Percentiles rank a stretch among this genome's conserved stretches.
Evolutionary conservation across 1,140 invertebrate species (phyloP).

Genomic region (Tribolium castaneum): DNA sequence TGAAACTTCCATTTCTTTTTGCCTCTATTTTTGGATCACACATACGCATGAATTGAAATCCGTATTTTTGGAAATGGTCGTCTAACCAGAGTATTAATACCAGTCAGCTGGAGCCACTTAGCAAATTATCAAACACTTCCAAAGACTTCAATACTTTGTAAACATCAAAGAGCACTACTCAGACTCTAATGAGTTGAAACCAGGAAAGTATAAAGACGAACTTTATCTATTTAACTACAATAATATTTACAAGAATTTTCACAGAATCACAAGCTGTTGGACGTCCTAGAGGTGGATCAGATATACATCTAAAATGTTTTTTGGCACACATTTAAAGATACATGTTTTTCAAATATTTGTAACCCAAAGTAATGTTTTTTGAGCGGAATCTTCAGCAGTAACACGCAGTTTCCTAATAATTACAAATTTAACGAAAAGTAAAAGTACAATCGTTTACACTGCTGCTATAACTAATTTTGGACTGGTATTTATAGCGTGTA

Average conservation of each 20-base stretch:
- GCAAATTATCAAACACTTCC: neutral
- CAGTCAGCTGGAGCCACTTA: neutral
- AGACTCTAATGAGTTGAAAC: neutral
- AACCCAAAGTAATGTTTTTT: neutral
- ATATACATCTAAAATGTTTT: neutral
- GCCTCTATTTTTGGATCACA: neutral
- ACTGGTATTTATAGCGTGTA: neutral
- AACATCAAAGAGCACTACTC: neutral
- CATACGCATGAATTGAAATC: constrained; percentile 1
- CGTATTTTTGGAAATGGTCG: constrained; percentile 5
- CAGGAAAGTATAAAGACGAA: neutral
- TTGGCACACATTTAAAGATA: neutral
- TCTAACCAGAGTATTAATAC: neutral
- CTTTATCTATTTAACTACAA: neutral
- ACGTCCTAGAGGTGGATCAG: neutral
- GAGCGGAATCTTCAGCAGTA: neutral
- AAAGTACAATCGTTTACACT: neutral
- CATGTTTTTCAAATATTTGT: neutral
- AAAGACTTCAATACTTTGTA: neutral
- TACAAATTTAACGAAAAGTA: neutral
- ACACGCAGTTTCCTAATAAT: too few relatives aligned
- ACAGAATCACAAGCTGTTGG: neutral
- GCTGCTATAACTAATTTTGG: neutral
- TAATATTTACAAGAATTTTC: neutral
- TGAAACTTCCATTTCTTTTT: neutral